Conservation (phyloP, 2,888 invertebrate genomes). For the Rhynchonema sp. region DNA sequence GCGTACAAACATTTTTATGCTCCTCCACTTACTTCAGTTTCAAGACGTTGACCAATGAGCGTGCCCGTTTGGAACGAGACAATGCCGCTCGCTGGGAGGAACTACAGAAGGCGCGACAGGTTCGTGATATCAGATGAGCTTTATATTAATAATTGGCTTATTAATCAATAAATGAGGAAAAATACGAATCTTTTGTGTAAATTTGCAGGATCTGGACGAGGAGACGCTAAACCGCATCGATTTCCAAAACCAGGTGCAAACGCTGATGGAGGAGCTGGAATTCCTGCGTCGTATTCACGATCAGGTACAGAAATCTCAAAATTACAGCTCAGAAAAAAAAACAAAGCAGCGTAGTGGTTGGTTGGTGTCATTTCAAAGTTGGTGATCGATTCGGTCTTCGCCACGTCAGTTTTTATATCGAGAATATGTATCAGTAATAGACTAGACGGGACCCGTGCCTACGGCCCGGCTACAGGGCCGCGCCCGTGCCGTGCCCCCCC, state of each 20-base stretch:
- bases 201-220: constrained; percentile 26
- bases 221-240: constrained; percentile 30
- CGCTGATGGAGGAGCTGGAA: constrained; percentile 28
- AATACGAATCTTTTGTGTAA: not conserved
- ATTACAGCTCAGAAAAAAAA: not conserved
- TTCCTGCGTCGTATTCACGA: constrained; percentile 19
- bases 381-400: too few relatives aligned
- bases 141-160: not conserved
- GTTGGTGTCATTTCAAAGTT: too few relatives aligned
- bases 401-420: too few relatives aligned
- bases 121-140: constrained; percentile 2
- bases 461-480: too few relatives aligned
- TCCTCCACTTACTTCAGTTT: constrained; percentile 2
- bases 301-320: constrained; percentile 1
- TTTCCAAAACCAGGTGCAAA: constrained; percentile 29
- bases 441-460: too few relatives aligned
- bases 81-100: constrained; percentile 26
- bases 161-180: not conserved
- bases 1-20: too few relatives aligned
- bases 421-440: too few relatives aligned
- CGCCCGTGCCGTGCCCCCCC: too few relatives aligned
- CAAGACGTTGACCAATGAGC: constrained; percentile 26
- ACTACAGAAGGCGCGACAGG: constrained; percentile 23
- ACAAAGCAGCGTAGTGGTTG: too few relatives aligned
- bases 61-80: constrained; percentile 22